A percentile compares a stretch with the other conserved stretches of the same genome.
phyloP scores from a whole-genome alignment of 1,140 invertebrate genomes.

The Ditylenchus dipsaci region DNA sequence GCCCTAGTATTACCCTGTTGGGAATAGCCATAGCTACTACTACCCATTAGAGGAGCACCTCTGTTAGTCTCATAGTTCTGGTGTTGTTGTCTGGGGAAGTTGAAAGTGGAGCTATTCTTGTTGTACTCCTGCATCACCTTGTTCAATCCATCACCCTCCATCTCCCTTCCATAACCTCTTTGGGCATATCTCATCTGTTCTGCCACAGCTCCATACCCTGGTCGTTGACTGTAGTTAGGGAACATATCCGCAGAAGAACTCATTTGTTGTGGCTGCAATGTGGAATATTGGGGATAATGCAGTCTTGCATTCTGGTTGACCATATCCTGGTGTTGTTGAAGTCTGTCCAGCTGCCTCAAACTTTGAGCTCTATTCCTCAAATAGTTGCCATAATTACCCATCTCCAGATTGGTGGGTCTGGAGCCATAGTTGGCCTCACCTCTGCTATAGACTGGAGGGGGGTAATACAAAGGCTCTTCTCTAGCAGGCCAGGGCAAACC shows the following conservation, averaged over 20 bases:
- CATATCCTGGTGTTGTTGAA: constrained; percentile 1
- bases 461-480: background rate
- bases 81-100: background rate
- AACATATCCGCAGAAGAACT: too few species aligned
- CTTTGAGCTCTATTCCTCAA: constrained; percentile 15
- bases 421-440: constrained; percentile 15
- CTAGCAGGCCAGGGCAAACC: background rate
- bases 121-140: constrained; percentile 6
- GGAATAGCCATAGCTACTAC: too few species aligned
- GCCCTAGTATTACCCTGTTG: too few species aligned
- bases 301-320: constrained; percentile 11
- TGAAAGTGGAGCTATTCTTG: background rate
- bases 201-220: too few species aligned
- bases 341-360: background rate
- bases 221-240: too few species aligned
- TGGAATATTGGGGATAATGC: too few species aligned
- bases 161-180: too few species aligned
- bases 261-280: too few species aligned
- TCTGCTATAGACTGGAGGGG: constrained; percentile 20
- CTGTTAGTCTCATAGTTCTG: too few species aligned
- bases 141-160: constrained; percentile 1
- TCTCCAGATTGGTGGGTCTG: background rate
- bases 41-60: too few species aligned
- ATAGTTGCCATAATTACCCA: constrained; percentile 22
- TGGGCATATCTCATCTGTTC: too few species aligned